Percentiles rank a stretch among this genome's conserved stretches.
These are phyloP conservation scores for Drosophila pseudoananassae DNA, from an alignment of 1,140 invertebrate genomes.

Conservation along the genomic window DNA sequence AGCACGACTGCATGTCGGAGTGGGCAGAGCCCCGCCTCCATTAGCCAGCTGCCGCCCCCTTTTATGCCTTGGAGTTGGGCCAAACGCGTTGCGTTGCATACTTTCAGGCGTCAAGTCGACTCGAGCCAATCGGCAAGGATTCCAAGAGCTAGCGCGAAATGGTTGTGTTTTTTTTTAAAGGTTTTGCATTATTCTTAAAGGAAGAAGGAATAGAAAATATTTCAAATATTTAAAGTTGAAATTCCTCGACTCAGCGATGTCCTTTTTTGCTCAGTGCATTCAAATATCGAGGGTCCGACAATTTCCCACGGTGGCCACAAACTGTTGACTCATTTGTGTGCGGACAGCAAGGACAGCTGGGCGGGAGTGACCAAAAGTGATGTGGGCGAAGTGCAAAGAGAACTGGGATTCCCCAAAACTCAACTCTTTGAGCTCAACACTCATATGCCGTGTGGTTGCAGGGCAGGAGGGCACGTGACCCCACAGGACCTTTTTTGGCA, in stretches of 20 bases:
- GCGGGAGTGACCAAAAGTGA: conserved; percentile 28
- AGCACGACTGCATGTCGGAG: conserved; percentile 54
- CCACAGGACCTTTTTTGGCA: conserved; percentile 11
- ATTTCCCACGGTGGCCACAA: conserved; percentile 58
- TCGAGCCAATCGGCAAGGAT: conserved; percentile 51
- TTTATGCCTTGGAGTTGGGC: conserved; percentile 45
- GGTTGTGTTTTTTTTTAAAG: neutral
- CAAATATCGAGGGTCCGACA: conserved; percentile 12
- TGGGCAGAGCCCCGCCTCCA: conserved; percentile 1
- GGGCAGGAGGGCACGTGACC: conserved; percentile 1
- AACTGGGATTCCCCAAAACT: conserved; percentile 11
- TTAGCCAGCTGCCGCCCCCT: neutral
- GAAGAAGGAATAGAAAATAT: neutral
- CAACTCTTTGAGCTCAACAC: conserved; percentile 33
- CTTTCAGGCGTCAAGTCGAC: conserved; percentile 49
- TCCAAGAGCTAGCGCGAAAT: neutral
- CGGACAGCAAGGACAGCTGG: conserved; percentile 1
- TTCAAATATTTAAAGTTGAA: neutral
- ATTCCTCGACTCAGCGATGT: no score
- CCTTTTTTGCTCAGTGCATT: neutral
- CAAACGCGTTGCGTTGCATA: conserved; percentile 47
- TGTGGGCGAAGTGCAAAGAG: conserved; percentile 58
- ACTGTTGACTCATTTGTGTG: conserved; percentile 71
- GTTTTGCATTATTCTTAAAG: neutral
- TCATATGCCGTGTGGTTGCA: conserved; percentile 32